phyloP scores from a whole-genome alignment of 2,888 invertebrate genomes.

The Crematogaster levior region DNA sequence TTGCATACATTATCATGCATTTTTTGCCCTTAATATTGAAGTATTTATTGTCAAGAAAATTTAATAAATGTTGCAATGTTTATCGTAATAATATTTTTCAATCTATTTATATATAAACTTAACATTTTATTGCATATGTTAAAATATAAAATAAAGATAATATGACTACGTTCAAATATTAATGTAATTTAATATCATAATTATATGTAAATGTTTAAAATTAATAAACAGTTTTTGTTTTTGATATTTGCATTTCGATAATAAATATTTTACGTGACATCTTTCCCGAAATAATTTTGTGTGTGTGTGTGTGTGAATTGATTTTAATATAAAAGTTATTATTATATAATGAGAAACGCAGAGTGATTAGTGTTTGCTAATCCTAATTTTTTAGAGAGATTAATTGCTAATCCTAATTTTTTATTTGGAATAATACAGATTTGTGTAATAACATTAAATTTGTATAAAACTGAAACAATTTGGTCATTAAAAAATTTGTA shows the following conservation, averaged over 20 bases:
- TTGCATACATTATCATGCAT: background rate
- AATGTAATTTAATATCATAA: background rate
- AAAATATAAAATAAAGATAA: background rate
- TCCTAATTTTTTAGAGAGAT: background rate
- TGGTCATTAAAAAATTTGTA: constrained; percentile 51
- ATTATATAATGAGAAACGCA: background rate
- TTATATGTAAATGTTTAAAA: background rate
- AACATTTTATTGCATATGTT: background rate
- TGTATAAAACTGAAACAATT: constrained; percentile 10
- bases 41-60: background rate
- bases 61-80: background rate
- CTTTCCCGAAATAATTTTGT: background rate
- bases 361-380: background rate
- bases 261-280: background rate
- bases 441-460: constrained; percentile 23
- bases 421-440: background rate
- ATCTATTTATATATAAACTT: background rate
- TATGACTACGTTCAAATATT: background rate
- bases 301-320: too few species aligned
- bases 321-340: constrained; percentile 1
- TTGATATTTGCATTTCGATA: background rate
- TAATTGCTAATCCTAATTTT: too few species aligned
- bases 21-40: background rate
- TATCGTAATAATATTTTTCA: background rate
- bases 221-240: background rate